Evolutionary conservation across 2,888 invertebrate species (phyloP).

Genomic region (Drosophila paucipuncta): DNA sequence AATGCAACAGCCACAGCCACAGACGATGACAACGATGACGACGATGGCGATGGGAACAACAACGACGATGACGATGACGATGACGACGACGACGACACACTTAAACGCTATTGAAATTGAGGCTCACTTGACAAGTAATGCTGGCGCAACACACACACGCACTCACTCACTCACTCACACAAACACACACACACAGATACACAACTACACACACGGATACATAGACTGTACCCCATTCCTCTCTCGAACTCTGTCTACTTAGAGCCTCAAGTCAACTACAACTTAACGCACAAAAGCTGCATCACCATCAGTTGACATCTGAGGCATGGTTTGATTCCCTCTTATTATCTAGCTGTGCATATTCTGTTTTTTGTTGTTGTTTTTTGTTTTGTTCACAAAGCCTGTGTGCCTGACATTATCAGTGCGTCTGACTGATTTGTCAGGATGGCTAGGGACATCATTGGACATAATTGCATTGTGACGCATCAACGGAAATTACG

Average conservation of each 20-base stretch:
- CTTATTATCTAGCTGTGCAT: conserved; percentile 24
- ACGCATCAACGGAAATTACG: conserved; percentile 69
- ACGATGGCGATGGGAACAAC: conserved; percentile 4
- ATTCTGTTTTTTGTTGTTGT: background rate
- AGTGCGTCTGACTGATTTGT: conserved; percentile 57
- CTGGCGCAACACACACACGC: conserved; percentile 46
- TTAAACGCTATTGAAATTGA: conserved; percentile 73
- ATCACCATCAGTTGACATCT: conserved; percentile 48
- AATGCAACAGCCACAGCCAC: conserved; percentile 66
- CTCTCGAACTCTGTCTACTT: conserved; percentile 4
- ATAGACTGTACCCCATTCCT: background rate
- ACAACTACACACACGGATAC: background rate
- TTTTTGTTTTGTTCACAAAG: background rate
- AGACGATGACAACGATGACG: conserved; percentile 27
- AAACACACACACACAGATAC: background rate
- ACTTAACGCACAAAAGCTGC: conserved; percentile 57
- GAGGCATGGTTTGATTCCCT: conserved; percentile 25
- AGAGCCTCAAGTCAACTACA: conserved; percentile 53
- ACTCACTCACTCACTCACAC: background rate
- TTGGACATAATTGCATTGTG: conserved; percentile 70
- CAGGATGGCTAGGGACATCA: conserved; percentile 4
- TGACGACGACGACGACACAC: conserved; percentile 40
- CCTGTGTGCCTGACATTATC: conserved; percentile 54
- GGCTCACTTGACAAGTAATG: conserved; percentile 71
- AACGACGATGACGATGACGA: conserved; percentile 12